Evolutionary conservation across 2,888 invertebrate species (phyloP), one percentile per base, ranked within the genome.

Genomic region (Incurvaria masculella): DNA sequence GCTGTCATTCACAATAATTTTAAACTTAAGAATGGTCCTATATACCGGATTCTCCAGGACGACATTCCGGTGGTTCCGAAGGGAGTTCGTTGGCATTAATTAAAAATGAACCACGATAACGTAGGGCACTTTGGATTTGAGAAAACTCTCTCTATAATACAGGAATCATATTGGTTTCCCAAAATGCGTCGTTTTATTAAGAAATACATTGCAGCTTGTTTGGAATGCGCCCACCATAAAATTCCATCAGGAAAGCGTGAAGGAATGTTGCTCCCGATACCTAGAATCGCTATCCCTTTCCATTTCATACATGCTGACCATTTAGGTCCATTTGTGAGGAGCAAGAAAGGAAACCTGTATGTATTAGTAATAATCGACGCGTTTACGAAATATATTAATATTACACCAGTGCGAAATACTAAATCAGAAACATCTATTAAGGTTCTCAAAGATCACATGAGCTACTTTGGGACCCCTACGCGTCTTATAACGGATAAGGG

Each of bases 71-170:
- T n/a, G n/a, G n/a, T n/a, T n/a, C n/a, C n/a, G n/a, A n/a, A n/a
- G n/a, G n/a, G n/a, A n/a, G n/a, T n/a, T n/a, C n/a, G n/a, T n/a
- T n/a, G n/a, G n/a, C n/a, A n/a, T n/a, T n/a, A n/a, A n/a, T n/a
- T n/a, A n/a, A n/a, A n/a, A n/a, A n/a, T n/a, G n/a, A n/a, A n/a
- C n/a, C n/a, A n/a, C n/a, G n/a, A n/a, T n/a, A 46, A 51, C 27
- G 38, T 54, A 1, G 61, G 59, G 17, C 58, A 61, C 47, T 58
- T 53, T 43, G 53, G 51, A 1, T 45, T 53, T 11, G 58, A 59
- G 16, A 58, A 58, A 38, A 59, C 58, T 6, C 16, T 59, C 8
- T 40, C 53, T 19, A 49, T 51, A 8, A 52, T 59, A 2, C 44
- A 40, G 19, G 23, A 46, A 18, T 21, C 44, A 18, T 59, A 47